Conservation (phyloP, 2,888 invertebrate genomes). For the Epinotia brunnichana region DNA sequence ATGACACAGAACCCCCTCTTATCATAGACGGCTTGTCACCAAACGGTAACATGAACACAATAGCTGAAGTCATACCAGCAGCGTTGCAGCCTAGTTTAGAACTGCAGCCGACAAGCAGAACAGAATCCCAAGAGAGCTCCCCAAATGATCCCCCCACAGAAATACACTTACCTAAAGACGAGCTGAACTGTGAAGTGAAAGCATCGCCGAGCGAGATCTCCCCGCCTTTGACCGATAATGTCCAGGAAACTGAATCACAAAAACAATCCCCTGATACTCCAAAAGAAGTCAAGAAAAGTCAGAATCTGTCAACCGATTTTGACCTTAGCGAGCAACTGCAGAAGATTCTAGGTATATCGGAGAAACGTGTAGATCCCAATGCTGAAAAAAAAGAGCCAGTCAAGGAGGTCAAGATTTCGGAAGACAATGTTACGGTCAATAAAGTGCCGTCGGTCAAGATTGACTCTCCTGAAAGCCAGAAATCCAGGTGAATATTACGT, state of each 20-base stretch:
- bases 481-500: slow-evolving; percentile 62
- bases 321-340: slow-evolving; percentile 80
- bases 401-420: slow-evolving; percentile 75
- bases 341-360: slow-evolving; percentile 79
- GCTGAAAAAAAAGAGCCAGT: slow-evolving; percentile 71
- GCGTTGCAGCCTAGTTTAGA: slow-evolving; percentile 72
- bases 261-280: slow-evolving; percentile 77
- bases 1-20: slow-evolving; percentile 79
- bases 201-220: slow-evolving; percentile 79
- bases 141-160: slow-evolving; percentile 79
- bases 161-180: slow-evolving; percentile 72
- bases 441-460: slow-evolving; percentile 80
- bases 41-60: slow-evolving; percentile 76
- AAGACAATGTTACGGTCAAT: slow-evolving; percentile 59
- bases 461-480: slow-evolving; percentile 77
- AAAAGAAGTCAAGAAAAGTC: slow-evolving; percentile 79
- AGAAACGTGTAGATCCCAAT: slow-evolving; percentile 69
- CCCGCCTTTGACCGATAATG: slow-evolving; percentile 69
- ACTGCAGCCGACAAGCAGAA: slow-evolving; percentile 63
- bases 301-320: slow-evolving; percentile 79
- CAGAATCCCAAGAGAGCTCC: slow-evolving; percentile 74
- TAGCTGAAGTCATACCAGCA: slow-evolving; percentile 77
- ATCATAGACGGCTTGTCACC: slow-evolving; percentile 79
- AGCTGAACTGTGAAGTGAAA: slow-evolving; percentile 66
- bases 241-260: slow-evolving; percentile 67